Evolutionary conservation across 2,113 vertebrate genomes (phyloP).

Genomic region (Fregata magnificens): DNA sequence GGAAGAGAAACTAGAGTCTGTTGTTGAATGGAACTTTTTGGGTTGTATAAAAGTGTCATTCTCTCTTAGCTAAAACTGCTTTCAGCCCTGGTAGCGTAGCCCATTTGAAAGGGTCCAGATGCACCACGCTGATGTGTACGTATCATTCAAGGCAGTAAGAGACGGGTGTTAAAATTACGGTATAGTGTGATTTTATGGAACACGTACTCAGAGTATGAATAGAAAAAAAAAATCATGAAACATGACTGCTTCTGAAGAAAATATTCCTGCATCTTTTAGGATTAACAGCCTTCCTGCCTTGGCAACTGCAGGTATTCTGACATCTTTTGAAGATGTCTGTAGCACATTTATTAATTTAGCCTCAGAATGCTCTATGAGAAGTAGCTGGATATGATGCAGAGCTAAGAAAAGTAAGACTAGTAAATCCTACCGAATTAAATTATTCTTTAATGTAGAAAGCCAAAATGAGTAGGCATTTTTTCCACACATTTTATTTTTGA

Average conservation of each 20-base stretch:
- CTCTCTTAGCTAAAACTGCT: not conserved
- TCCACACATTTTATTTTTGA: not conserved
- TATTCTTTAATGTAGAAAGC: not conserved
- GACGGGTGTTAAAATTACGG: not conserved
- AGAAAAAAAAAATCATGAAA: not conserved
- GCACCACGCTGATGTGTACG: rapidly evolving
- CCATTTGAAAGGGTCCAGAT: not conserved
- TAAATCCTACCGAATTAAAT: not conserved
- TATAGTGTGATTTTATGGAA: not conserved
- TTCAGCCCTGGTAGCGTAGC: not conserved
- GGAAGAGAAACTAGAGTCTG: not conserved
- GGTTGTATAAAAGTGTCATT: not conserved
- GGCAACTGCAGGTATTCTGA: not conserved
- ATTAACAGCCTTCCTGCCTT: not conserved
- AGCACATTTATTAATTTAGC: not conserved
- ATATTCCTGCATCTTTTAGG: not conserved
- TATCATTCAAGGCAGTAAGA: not conserved
- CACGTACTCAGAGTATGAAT: not conserved
- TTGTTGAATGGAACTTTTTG: not conserved
- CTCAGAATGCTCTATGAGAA: not conserved
- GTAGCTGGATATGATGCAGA: not conserved
- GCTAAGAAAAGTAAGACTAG: not conserved
- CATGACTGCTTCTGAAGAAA: not conserved
- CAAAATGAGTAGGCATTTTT: not conserved
- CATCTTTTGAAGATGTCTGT: not conserved